Evolutionary conservation across 2,113 vertebrate species (phyloP), one percentile per base, ranked within the genome.

Genomic region (Narcine bancroftii): DNA sequence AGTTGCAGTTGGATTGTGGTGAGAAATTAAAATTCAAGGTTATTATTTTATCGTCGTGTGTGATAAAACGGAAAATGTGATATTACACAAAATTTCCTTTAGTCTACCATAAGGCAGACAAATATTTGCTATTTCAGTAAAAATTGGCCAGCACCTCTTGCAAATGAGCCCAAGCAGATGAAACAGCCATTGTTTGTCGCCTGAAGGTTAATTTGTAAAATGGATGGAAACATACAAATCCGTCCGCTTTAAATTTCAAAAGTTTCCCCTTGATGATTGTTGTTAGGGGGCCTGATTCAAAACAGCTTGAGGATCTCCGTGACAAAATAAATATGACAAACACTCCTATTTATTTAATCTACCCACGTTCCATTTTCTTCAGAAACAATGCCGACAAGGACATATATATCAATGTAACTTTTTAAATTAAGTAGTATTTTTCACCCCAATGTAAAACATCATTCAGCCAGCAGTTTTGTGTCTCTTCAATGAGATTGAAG

Each of bases 281-380:
- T 47, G 76, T 6, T 53, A 33, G 29, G 29, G 33, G 29, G 33
- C 29, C 33, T 60, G 53, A 36, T 87, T 56, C 81, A 87, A 63
- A 66, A 85, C 6, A 39, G 53, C 33, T 85, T 13, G 29, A 87
- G 53, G 81, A 4, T 4, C 39, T 87, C 66, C 81, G 60, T 36
- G 7, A 5, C 9, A 36, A 60, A 60, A 81, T 81, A 29, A 81
- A 53, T 81, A 29, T 45, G 60, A 36, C 66, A 69, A n/a, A 36
- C 60, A n/a, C 56, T 87, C 81, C 60, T 60, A 36, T 39, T 17
- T 60, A 87, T 60, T 83, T 87, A 60, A 87, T 60, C 60, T 87
- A 87, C 60, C 60, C 53, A 87, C 60, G 33, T 60, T 87, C 56
- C 36, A 87, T 15, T 39, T 39, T 75, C 72, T 3, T 39, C 72